A percentile compares a stretch with the other conserved stretches of the same genome.
These are phyloP conservation scores for Drosophila burlai DNA, from an alignment of 1,140 invertebrate species.

Conservation along the genomic window DNA sequence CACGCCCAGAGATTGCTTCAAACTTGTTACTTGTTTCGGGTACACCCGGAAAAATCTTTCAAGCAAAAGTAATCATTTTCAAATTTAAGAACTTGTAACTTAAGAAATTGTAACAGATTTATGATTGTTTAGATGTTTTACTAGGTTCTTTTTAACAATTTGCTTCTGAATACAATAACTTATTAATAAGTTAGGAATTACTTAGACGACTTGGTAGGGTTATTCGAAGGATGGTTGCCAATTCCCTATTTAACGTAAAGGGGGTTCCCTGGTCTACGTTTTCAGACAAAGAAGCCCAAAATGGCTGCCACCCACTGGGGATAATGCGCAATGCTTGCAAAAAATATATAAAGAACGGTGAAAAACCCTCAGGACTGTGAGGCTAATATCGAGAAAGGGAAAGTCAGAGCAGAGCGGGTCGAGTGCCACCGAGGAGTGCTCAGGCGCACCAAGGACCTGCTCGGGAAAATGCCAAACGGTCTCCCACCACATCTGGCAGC, in stretches of 20 bases:
- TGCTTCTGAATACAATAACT: too few species aligned
- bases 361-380: constrained; percentile 29
- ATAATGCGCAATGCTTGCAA: constrained; percentile 39
- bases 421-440: constrained; percentile 36
- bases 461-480: constrained; percentile 35
- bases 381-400: constrained; percentile 48
- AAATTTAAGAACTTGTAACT: too few species aligned
- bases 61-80: neutral
- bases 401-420: constrained; percentile 37
- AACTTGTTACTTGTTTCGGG: constrained; percentile 1
- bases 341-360: constrained; percentile 2
- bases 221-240: neutral
- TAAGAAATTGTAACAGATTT: too few species aligned
- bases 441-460: constrained; percentile 51
- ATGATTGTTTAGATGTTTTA: too few species aligned
- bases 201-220: too few species aligned
- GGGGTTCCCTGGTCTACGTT: constrained; percentile 6
- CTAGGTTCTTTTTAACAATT: too few species aligned
- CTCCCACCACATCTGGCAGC: constrained; percentile 30
- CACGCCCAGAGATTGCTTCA: constrained; percentile 36
- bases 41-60: neutral
- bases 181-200: neutral
- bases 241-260: too few species aligned
- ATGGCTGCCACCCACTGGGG: constrained; percentile 26
- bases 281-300: constrained; percentile 41